Evolutionary conservation across 2,113 vertebrate genomes (phyloP).

Genomic region (Chauna torquata): DNA sequence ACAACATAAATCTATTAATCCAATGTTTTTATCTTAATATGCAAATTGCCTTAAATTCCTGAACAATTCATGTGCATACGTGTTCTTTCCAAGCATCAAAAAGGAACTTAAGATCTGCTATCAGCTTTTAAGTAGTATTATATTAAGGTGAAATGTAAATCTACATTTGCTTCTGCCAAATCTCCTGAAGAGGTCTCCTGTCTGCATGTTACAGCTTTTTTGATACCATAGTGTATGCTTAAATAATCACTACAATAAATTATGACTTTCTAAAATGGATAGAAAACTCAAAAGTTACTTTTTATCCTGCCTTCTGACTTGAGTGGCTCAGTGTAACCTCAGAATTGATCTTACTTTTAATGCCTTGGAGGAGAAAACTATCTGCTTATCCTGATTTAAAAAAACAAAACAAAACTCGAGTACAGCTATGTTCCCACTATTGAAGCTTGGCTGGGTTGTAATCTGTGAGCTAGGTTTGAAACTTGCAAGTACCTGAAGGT

Average conservation of each 20-base stretch:
- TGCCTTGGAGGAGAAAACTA: neutral
- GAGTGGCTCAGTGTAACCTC: neutral
- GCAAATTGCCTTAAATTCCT: slow-evolving; percentile 67
- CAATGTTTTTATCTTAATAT: slow-evolving; percentile 32
- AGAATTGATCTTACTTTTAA: neutral
- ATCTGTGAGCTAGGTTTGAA: neutral
- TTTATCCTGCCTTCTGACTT: slow-evolving; percentile 18
- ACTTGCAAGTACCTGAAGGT: neutral
- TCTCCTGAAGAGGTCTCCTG: slow-evolving; percentile 48
- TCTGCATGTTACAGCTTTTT: slow-evolving; percentile 58
- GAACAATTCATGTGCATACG: neutral
- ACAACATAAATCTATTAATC: slow-evolving; percentile 34
- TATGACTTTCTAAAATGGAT: slow-evolving; percentile 57
- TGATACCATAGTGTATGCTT: slow-evolving; percentile 64
- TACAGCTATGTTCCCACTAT: neutral
- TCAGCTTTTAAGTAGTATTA: slow-evolving; percentile 61
- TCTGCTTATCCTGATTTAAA: neutral
- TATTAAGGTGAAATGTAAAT: slow-evolving; percentile 71
- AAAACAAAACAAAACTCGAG: neutral
- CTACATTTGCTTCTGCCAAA: slow-evolving; percentile 65
- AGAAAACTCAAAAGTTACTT: slow-evolving; percentile 52
- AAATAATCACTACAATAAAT: slow-evolving; percentile 61
- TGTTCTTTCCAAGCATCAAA: slow-evolving; percentile 38
- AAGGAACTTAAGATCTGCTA: slow-evolving; percentile 40
- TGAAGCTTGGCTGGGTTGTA: neutral